phyloP scores from a whole-genome alignment of 2,888 invertebrate genomes.

The Trypoxylon attenuatum region DNA sequence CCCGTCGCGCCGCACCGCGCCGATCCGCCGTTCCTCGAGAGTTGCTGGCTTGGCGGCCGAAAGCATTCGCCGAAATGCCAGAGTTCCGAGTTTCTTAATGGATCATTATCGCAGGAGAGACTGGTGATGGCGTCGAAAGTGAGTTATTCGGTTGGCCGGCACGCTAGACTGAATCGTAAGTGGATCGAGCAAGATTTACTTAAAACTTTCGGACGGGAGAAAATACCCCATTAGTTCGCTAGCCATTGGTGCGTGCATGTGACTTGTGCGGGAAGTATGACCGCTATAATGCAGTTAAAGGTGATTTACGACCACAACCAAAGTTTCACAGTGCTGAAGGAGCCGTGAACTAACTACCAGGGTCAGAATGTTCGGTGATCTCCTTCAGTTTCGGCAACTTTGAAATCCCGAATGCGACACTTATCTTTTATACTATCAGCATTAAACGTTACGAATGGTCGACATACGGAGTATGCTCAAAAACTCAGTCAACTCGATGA shows the following conservation, averaged over 20 bases:
- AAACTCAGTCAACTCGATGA: too few species aligned
- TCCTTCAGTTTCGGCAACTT: too few species aligned
- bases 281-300: too few species aligned
- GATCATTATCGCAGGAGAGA: slow-evolving; percentile 51
- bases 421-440: too few species aligned
- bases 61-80: slow-evolving; percentile 45
- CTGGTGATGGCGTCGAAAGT: slow-evolving; percentile 45
- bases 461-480: too few species aligned
- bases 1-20: slow-evolving; percentile 12
- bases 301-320: too few species aligned
- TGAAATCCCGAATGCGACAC: too few species aligned
- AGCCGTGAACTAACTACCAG: too few species aligned
- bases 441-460: too few species aligned
- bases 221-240: slow-evolving; percentile 6
- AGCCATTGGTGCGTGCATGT: not conserved
- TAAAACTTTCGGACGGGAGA: slow-evolving; percentile 38
- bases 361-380: too few species aligned
- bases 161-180: slow-evolving; percentile 42
- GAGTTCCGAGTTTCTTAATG: slow-evolving; percentile 53
- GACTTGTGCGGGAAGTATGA: not conserved
- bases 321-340: too few species aligned
- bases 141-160: slow-evolving; percentile 44
- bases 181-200: slow-evolving; percentile 48
- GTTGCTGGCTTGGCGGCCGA: slow-evolving; percentile 1
- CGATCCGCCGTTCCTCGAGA: slow-evolving; percentile 15